phyloP scores from a whole-genome alignment of 1,140 invertebrate genomes.

The Maniola jurtina region DNA sequence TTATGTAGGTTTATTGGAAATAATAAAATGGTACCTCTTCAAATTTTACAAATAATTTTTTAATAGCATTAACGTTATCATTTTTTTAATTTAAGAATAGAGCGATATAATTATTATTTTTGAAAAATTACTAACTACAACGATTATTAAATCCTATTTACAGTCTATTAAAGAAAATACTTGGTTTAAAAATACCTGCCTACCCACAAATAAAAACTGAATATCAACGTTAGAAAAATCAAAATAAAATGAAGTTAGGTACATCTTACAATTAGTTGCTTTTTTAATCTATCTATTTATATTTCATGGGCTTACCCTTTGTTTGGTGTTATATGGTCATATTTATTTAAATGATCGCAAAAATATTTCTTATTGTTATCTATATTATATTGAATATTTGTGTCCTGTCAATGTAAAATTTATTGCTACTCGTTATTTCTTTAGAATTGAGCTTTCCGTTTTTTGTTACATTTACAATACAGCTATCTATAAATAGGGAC shows the following conservation, averaged over 20 bases:
- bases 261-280: slow-evolving; percentile 1
- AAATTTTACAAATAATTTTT: too few species aligned
- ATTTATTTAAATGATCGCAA: slow-evolving; percentile 28
- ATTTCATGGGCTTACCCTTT: slow-evolving; percentile 24
- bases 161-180: not conserved
- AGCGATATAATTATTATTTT: not conserved
- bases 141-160: slow-evolving; percentile 6
- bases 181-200: not conserved
- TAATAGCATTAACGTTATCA: not conserved
- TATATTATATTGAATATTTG: slow-evolving; percentile 20
- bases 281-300: slow-evolving; percentile 11
- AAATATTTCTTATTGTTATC: slow-evolving; percentile 30
- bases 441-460: slow-evolving; percentile 60
- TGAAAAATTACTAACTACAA: not conserved
- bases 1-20: too few species aligned
- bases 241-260: not conserved
- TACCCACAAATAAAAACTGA: slow-evolving; percentile 2
- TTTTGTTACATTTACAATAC: slow-evolving; percentile 30
- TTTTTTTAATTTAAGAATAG: not conserved
- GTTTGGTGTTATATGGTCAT: slow-evolving; percentile 30
- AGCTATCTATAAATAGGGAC: slow-evolving; percentile 30
- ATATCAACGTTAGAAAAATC: slow-evolving; percentile 11
- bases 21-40: not conserved
- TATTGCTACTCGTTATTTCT: slow-evolving; percentile 43
- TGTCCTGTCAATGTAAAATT: slow-evolving; percentile 26